Percentiles rank a stretch among this genome's conserved stretches.
Conservation (phyloP, 1,140 invertebrate genomes). For the Leptoteleia sp. region DNA sequence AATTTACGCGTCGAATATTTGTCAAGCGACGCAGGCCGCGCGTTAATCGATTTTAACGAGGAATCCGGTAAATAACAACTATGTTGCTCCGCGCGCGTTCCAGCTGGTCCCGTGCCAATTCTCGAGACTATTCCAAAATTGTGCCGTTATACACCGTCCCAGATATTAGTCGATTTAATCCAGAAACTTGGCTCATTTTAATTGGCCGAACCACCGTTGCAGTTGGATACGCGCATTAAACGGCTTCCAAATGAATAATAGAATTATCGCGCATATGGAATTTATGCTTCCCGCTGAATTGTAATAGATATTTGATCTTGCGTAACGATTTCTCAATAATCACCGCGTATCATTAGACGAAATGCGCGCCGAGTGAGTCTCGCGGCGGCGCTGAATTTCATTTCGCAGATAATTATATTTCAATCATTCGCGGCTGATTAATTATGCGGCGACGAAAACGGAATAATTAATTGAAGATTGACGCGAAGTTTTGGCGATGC, state of each 20-base stretch:
- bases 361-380: not conserved
- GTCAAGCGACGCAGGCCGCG: not conserved
- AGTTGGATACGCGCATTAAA: conserved; percentile 34
- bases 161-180: conserved; percentile 58
- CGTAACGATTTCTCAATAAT: conserved; percentile 33
- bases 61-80: conserved; percentile 30
- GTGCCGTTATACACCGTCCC: conserved; percentile 32
- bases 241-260: conserved; percentile 52
- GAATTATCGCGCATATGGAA: conserved; percentile 50
- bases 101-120: conserved; percentile 41
- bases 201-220: conserved; percentile 39
- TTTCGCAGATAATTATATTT: conserved; percentile 27
- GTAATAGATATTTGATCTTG: conserved; percentile 44
- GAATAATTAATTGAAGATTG: conserved; percentile 1
- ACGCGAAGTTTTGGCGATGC: not conserved
- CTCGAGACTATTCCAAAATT: conserved; percentile 48
- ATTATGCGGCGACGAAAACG: conserved; percentile 13
- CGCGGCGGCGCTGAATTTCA: not conserved
- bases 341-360: conserved; percentile 29
- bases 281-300: conserved; percentile 42
- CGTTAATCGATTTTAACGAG: conserved; percentile 26
- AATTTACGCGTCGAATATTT: conserved; percentile 6
- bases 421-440: not conserved
- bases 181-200: conserved; percentile 59
- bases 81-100: conserved; percentile 12